phyloP scores from a whole-genome alignment of 2,797 vertebrate species.

The Gymnopithys bicolor region DNA sequence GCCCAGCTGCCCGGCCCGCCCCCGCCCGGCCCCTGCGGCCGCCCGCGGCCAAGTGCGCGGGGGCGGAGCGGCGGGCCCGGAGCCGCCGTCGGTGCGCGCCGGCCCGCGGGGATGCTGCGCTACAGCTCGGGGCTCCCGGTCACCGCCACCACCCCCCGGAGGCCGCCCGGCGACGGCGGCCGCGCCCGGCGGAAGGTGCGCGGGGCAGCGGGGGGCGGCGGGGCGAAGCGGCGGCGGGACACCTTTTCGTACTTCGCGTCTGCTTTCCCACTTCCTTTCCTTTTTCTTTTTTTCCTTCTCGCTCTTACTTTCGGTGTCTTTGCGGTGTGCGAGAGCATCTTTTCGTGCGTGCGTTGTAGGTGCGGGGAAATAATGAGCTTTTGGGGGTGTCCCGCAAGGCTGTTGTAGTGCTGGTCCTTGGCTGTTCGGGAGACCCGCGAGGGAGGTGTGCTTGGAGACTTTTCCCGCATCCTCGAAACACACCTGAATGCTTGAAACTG shows the following conservation, averaged over 20 bases:
- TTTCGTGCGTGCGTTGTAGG: neutral
- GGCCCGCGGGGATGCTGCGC: slow-evolving; percentile 67
- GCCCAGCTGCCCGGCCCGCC: neutral
- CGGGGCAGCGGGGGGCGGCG: neutral
- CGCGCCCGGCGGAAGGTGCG: slow-evolving; percentile 68
- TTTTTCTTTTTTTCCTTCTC: neutral
- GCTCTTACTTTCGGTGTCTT: neutral
- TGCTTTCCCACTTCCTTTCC: neutral
- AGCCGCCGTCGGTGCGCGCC: neutral
- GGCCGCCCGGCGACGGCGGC: neutral
- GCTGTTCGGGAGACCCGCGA: neutral
- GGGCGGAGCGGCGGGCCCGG: neutral
- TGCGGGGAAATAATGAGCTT: neutral
- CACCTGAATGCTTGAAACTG: neutral
- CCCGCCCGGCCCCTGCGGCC: neutral
- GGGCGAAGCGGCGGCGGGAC: neutral
- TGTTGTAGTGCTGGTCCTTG: neutral
- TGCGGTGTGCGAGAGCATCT: neutral
- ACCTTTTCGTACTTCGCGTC: no score
- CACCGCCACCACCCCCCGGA: slow-evolving; percentile 53
- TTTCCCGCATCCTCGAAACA: neutral
- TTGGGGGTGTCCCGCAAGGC: neutral
- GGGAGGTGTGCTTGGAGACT: neutral
- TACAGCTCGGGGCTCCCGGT: slow-evolving; percentile 74
- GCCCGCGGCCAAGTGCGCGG: slow-evolving; percentile 22